These are phyloP conservation scores for Pteruthius melanotis DNA, from an alignment of 2,113 vertebrate species.

Conservation along the genomic window DNA sequence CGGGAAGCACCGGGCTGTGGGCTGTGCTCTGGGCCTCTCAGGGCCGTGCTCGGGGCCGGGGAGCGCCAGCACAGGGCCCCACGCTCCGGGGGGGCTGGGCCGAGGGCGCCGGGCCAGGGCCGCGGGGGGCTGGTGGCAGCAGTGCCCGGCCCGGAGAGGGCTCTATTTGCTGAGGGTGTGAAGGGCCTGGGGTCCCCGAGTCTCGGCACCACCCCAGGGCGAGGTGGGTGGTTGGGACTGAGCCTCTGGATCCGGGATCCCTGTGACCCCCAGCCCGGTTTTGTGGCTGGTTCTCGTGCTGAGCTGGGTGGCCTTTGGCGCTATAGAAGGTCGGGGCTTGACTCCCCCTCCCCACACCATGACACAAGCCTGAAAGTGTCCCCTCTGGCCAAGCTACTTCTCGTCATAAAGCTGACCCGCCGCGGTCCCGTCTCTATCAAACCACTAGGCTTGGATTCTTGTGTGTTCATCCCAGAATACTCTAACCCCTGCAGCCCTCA, in stretches of 20 bases:
- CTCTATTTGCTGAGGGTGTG: neutral
- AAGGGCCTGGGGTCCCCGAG: no score
- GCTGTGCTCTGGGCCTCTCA: neutral
- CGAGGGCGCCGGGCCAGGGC: neutral
- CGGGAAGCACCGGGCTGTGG: neutral
- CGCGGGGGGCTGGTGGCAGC: neutral
- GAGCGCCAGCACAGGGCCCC: neutral
- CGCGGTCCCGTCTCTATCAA: rapidly evolving
- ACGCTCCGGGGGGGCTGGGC: neutral
- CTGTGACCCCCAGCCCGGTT: rapidly evolving
- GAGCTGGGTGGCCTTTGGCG: neutral
- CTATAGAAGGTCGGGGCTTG: neutral
- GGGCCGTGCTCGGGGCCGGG: neutral
- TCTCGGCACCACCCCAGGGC: neutral
- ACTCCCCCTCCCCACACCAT: neutral
- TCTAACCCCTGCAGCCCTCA: neutral
- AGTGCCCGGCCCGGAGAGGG: neutral
- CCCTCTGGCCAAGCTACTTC: neutral
- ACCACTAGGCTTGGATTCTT: rapidly evolving
- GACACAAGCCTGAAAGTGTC: no score
- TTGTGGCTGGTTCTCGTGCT: neutral
- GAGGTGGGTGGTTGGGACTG: neutral
- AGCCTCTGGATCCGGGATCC: neutral
- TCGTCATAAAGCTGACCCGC: rapidly evolving
- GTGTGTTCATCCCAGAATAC: rapidly evolving